These are phyloP conservation scores for Heliconius hermathena DNA, from an alignment of 1,140 invertebrate species.

Conservation along the genomic window DNA sequence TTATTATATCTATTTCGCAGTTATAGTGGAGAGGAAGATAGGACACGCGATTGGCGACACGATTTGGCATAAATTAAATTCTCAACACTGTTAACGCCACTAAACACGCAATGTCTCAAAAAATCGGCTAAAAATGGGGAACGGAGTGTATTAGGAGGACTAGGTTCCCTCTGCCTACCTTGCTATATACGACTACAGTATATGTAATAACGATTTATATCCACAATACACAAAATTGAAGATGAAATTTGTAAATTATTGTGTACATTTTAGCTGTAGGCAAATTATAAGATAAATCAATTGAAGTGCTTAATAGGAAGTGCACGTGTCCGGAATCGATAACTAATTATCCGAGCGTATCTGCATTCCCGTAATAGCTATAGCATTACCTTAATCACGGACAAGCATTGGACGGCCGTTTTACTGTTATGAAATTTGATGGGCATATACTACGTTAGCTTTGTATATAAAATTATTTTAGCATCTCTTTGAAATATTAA, in stretches of 20 bases:
- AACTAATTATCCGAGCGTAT: conserved; percentile 38
- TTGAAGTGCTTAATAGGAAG: conserved; percentile 31
- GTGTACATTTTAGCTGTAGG: neutral
- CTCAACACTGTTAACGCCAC: too few relatives aligned
- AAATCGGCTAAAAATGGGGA: too few relatives aligned
- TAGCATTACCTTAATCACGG: conserved; percentile 41
- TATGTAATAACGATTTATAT: neutral
- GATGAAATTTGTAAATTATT: neutral
- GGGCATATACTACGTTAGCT: neutral
- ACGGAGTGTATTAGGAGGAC: too few relatives aligned
- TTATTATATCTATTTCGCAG: too few relatives aligned
- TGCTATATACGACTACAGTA: too few relatives aligned
- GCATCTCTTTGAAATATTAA: neutral
- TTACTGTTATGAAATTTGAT: conserved; percentile 27
- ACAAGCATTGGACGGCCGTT: conserved; percentile 31
- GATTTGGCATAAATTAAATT: too few relatives aligned
- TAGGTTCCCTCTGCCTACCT: too few relatives aligned
- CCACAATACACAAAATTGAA: neutral
- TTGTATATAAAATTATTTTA: neutral
- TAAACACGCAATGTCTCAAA: too few relatives aligned
- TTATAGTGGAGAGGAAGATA: too few relatives aligned
- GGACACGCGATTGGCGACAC: too few relatives aligned
- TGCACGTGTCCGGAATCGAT: conserved; percentile 35
- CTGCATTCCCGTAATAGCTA: conserved; percentile 35
- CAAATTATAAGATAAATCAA: conserved; percentile 22